A percentile compares a stretch with the other conserved stretches of the same genome.
Evolutionary conservation across 1,140 invertebrate genomes (phyloP).

Genomic region (Caerostris extrusa): DNA sequence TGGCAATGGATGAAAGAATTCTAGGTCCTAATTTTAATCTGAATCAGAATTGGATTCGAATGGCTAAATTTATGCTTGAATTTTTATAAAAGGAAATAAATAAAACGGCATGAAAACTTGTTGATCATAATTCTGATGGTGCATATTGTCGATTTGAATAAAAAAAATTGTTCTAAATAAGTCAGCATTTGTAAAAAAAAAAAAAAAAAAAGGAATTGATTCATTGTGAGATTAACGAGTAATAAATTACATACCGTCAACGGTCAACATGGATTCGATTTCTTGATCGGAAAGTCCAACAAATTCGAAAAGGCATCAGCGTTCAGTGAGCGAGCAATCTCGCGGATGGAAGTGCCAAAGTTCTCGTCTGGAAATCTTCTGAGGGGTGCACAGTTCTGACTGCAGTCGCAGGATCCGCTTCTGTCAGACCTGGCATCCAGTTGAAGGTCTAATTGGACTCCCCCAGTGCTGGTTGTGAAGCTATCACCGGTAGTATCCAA

Average conservation of each 20-base stretch:
- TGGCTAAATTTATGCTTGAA: no score
- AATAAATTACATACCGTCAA: slow-evolving; percentile 30
- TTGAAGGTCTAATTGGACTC: not conserved
- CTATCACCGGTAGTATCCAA: slow-evolving; percentile 7
- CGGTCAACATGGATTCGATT: slow-evolving; percentile 52
- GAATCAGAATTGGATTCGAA: no score
- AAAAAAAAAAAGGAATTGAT: no score
- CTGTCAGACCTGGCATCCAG: not conserved
- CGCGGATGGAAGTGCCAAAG: slow-evolving; percentile 63
- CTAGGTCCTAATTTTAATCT: no score
- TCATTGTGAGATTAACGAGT: no score
- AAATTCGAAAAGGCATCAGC: slow-evolving; percentile 73
- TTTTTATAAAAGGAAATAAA: no score
- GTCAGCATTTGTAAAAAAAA: no score
- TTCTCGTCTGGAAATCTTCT: slow-evolving; percentile 50
- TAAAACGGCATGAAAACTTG: no score
- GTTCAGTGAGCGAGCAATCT: slow-evolving; percentile 64
- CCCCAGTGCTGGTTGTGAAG: not conserved
- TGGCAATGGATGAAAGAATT: no score
- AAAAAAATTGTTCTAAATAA: no score
- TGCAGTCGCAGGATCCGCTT: slow-evolving; percentile 34
- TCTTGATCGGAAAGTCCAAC: slow-evolving; percentile 65
- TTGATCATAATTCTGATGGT: no score
- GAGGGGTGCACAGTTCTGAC: slow-evolving; percentile 35
- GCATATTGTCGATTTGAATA: no score